Conservation (phyloP, 2,888 invertebrate species). For the Cephus runcator region DNA sequence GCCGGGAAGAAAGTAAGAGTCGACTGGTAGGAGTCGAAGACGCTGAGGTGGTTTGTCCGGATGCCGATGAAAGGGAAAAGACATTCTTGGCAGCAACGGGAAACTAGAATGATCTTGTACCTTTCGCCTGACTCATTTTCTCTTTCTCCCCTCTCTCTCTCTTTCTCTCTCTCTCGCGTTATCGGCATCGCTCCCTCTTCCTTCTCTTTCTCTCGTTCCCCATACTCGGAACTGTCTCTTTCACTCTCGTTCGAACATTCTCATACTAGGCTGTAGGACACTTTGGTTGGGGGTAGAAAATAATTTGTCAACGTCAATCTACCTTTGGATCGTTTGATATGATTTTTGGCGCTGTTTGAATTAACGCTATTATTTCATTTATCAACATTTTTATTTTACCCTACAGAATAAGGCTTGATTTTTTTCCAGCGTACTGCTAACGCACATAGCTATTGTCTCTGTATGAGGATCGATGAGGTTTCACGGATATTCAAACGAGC, state of each 20-base stretch:
- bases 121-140: not conserved
- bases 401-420: not conserved
- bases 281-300: not conserved
- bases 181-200: not conserved
- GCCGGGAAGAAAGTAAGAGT: conserved; percentile 56
- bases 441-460: not conserved
- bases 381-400: not conserved
- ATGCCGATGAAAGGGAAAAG: conserved; percentile 61
- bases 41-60: conserved; percentile 49
- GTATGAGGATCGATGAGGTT: conserved; percentile 17
- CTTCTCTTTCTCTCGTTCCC: not conserved
- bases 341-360: not conserved
- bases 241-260: not conserved
- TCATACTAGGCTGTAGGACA: too few species aligned
- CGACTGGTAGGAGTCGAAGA: conserved; percentile 48
- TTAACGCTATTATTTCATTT: not conserved
- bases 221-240: not conserved
- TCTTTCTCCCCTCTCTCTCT: conserved; percentile 8
- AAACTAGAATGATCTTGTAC: conserved; percentile 2
- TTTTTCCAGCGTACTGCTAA: not conserved
- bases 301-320: not conserved
- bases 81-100: conserved; percentile 9
- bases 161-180: conserved; percentile 16
- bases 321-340: not conserved
- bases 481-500: conserved; percentile 39